Percentiles rank a stretch among this genome's conserved stretches.
Evolutionary conservation across 2,113 vertebrate genomes (phyloP).

Genomic region (Tiliqua scincoides): DNA sequence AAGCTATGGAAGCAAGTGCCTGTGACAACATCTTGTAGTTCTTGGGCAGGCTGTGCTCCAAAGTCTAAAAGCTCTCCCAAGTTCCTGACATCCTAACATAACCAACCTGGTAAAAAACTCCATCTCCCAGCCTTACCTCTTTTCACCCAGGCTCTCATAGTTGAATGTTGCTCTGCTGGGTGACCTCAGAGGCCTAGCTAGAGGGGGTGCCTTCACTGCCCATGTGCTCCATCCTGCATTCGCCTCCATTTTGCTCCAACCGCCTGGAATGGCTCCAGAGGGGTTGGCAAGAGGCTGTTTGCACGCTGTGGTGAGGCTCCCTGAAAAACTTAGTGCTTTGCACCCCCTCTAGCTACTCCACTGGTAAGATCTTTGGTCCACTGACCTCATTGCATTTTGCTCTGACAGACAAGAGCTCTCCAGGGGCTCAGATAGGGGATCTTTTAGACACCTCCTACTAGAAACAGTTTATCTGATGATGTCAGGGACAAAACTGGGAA

Average conservation of each 20-base stretch:
- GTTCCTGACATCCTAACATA: conserved; percentile 36
- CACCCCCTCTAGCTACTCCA: too few relatives aligned
- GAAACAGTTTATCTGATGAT: too few relatives aligned
- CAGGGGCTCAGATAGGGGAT: neutral
- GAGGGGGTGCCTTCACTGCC: too few relatives aligned
- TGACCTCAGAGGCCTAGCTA: too few relatives aligned
- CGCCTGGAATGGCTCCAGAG: too few relatives aligned
- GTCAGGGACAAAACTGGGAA: too few relatives aligned
- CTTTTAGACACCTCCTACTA: neutral
- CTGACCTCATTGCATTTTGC: neutral
- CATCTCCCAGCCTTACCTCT: conserved; percentile 58
- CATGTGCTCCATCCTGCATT: too few relatives aligned
- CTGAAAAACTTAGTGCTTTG: too few relatives aligned
- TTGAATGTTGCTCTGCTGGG: conserved; percentile 48
- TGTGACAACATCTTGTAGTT: too few relatives aligned
- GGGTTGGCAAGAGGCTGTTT: neutral
- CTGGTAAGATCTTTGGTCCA: too few relatives aligned
- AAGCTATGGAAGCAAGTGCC: too few relatives aligned
- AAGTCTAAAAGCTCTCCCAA: conserved; percentile 14
- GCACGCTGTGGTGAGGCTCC: too few relatives aligned
- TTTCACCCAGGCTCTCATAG: conserved; percentile 39
- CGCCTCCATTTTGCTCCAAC: conserved; percentile 22
- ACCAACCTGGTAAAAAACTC: conserved; percentile 52
- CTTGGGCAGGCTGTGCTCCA: neutral
- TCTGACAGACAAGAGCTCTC: neutral